Conservation (phyloP, 1,140 invertebrate genomes). For the Drosophila pachea region DNA sequence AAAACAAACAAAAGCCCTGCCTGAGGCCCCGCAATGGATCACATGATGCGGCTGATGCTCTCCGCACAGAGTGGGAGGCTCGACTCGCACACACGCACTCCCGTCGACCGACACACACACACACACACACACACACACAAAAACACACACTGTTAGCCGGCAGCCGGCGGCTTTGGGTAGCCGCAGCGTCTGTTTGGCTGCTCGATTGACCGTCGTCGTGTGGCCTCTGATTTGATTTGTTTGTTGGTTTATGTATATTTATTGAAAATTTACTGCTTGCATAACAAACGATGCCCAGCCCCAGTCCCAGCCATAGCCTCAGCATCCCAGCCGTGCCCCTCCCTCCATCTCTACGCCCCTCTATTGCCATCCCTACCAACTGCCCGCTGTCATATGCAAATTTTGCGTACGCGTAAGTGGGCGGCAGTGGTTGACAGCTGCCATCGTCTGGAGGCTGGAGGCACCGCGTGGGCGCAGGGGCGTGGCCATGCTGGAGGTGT, state of each 20-base stretch:
- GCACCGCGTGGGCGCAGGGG: not conserved
- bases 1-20: constrained; percentile 52
- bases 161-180: constrained; percentile 7
- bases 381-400: constrained; percentile 57
- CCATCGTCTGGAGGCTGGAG: not conserved
- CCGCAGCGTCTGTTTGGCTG: constrained; percentile 40
- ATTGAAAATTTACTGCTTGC: constrained; percentile 77
- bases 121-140: constrained; percentile 6
- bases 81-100: too few species aligned
- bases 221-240: constrained; percentile 62
- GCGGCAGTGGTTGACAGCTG: constrained; percentile 25
- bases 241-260: constrained; percentile 74
- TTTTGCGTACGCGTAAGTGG: constrained; percentile 63
- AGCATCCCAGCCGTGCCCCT: not conserved
- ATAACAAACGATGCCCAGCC: constrained; percentile 69
- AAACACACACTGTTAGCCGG: constrained; percentile 11
- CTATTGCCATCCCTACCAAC: not conserved
- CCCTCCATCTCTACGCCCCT: too few species aligned
- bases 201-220: constrained; percentile 33
- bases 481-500: not conserved
- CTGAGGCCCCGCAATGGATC: constrained; percentile 18
- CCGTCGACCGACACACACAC: too few species aligned
- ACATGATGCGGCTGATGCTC: constrained; percentile 26
- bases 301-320: constrained; percentile 22
- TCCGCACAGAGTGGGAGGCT: constrained; percentile 38